Evolutionary conservation across 2,888 invertebrate genomes (phyloP).

Genomic region (Drosophila stalkeri): DNA sequence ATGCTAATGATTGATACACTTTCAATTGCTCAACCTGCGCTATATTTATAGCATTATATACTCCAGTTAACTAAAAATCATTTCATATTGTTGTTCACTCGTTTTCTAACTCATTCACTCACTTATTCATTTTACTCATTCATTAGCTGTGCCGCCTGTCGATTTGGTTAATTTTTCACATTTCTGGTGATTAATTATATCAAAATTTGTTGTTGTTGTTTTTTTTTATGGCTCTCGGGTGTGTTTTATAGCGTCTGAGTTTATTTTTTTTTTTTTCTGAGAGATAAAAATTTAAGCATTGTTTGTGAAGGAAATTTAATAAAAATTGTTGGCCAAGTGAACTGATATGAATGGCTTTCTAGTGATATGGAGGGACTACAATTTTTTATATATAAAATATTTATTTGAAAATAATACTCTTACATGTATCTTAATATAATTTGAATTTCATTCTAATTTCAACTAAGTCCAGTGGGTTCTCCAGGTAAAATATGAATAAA

Average conservation of each 20-base stretch:
- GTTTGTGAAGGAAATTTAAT: conserved; percentile 40
- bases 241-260: conserved; percentile 38
- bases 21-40: conserved; percentile 11
- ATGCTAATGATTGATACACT: conserved; percentile 4
- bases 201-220: conserved; percentile 16
- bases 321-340: conserved; percentile 15
- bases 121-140: conserved; percentile 57
- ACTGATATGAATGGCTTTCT: conserved; percentile 3
- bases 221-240: conserved; percentile 5
- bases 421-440: too few species aligned
- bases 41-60: conserved; percentile 9
- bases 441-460: too few species aligned
- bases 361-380: conserved; percentile 10
- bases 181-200: conserved; percentile 71
- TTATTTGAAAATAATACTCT: not conserved
- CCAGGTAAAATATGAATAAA: too few species aligned
- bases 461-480: too few species aligned
- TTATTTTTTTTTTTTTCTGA: conserved; percentile 4
- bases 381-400: too few species aligned
- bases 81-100: conserved; percentile 45
- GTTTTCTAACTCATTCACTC: conserved; percentile 22
- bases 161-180: conserved; percentile 67
- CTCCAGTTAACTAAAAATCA: conserved; percentile 38
- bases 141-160: conserved; percentile 61
- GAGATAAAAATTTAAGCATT: conserved; percentile 17